Evolutionary conservation across 2,888 invertebrate species (phyloP).

Genomic region (Xestia ashworthii): DNA sequence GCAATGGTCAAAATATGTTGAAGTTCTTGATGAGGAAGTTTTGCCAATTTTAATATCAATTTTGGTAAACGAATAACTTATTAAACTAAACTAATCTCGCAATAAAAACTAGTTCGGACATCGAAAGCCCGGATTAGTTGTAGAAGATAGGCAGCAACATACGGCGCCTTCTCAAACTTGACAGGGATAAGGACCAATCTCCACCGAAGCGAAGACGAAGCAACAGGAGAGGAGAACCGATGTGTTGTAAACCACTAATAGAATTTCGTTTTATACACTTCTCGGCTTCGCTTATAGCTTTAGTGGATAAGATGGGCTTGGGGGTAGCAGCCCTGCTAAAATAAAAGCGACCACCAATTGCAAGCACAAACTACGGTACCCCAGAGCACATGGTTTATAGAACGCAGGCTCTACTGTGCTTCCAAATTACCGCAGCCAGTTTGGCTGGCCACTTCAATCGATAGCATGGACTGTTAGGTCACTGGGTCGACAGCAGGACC

Average conservation of each 20-base stretch:
- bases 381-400: neutral
- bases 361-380: neutral
- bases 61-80: neutral
- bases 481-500: constrained; percentile 29
- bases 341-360: neutral
- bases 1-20: neutral
- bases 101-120: neutral
- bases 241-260: too few relatives aligned
- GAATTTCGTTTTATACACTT: too few relatives aligned
- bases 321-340: neutral
- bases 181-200: too few relatives aligned
- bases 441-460: constrained; percentile 48
- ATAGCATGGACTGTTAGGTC: constrained; percentile 38
- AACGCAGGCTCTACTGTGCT: neutral
- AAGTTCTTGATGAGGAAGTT: neutral
- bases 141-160: too few relatives aligned
- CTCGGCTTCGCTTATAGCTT: too few relatives aligned
- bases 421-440: constrained; percentile 20
- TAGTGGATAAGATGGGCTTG: neutral
- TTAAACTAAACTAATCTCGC: neutral
- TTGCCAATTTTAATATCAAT: neutral
- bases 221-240: too few relatives aligned
- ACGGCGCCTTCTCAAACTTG: too few relatives aligned
- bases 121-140: too few relatives aligned
- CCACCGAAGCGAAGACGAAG: too few relatives aligned